Evolutionary conservation across 2,797 vertebrate species (phyloP).

Genomic region (Brachyalestes nurse): DNA sequence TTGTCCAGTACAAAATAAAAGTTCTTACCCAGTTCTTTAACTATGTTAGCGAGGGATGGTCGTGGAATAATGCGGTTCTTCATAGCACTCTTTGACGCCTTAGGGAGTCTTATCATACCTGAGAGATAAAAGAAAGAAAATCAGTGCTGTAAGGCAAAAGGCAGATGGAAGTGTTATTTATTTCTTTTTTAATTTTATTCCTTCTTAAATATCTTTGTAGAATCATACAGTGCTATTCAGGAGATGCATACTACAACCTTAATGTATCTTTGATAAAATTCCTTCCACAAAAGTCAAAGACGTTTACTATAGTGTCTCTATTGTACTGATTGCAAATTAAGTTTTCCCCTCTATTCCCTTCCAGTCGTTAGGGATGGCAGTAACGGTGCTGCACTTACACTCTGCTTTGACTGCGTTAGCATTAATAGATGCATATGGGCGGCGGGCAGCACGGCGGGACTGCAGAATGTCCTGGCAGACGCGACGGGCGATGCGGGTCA

Average conservation of each 20-base stretch:
- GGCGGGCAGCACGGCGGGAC: constrained; percentile 87
- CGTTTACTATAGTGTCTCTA: neutral
- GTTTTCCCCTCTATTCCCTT: neutral
- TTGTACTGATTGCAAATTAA: neutral
- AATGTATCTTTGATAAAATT: neutral
- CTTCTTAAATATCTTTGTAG: neutral
- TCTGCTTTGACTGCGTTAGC: constrained; percentile 94
- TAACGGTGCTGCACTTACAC: constrained; percentile 76
- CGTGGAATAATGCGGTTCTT: constrained; percentile 86
- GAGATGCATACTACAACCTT: neutral
- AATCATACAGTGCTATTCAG: neutral
- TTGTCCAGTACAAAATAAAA: neutral
- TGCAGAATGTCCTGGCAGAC: constrained; percentile 93
- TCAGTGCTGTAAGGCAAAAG: neutral
- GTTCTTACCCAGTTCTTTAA: constrained; percentile 90
- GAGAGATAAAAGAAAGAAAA: constrained; percentile 8
- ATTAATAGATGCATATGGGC: constrained; percentile 93
- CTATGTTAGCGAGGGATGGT: constrained; percentile 85
- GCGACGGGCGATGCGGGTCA: constrained; percentile 90
- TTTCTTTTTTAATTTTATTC: too few species aligned
- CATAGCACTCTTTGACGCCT: constrained; percentile 86
- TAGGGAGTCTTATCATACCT: constrained; percentile 94
- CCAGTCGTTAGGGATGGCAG: neutral
- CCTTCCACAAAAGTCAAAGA: neutral
- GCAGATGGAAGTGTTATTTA: too few species aligned